Evolutionary conservation across 1,140 invertebrate genomes (phyloP), one percentile per base, ranked within the genome.

Genomic region (Drosophila repleta): DNA sequence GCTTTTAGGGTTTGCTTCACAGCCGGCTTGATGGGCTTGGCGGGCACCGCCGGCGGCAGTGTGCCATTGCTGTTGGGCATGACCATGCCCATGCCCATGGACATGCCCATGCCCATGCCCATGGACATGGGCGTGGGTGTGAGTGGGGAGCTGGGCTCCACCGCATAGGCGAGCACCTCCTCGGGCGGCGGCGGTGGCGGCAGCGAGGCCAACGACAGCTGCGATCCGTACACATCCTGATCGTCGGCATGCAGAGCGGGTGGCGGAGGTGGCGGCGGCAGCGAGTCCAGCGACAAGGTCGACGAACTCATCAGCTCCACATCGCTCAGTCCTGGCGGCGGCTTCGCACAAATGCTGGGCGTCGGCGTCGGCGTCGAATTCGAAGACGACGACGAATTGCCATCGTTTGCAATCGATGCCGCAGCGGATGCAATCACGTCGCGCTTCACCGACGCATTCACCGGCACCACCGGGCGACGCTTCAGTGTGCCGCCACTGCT

Each of bases 181-280:
- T 94, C 94, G 1, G 94, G 94, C 4, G 94, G 94, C 2, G 94
- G 94, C 0, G 95, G 95, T 11, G 95, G 95, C 1, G 95, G 95
- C 2, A 96, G 89, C 3, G 94, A 95, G 26, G 93, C 93, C 8
- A 95, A 76, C 45, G 94, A 95, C 21, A 96, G 89, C 74, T 94
- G 94, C 0, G 95, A 96, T 1, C 95, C 95, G 13, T 93, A 94
- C 0, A 96, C 92, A 70, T 96, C 94, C 2, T 93, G 93, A 11
- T 93, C 93, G 58, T 94, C 93, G 7, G 92, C 82, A 1, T 93
- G 93, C 6, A 94, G 77, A 48, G 95, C 95, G 1, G 93, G 92
- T 0, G 95, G 95, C 3, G 95, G 95, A 1, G 96, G 96, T 2
- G 96, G 96, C 11, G 96, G 95, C 2, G 96, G 96, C 52, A 96